These are phyloP conservation scores for Podilymbus podiceps DNA, from an alignment of 2,113 vertebrate genomes.

Conservation along the genomic window DNA sequence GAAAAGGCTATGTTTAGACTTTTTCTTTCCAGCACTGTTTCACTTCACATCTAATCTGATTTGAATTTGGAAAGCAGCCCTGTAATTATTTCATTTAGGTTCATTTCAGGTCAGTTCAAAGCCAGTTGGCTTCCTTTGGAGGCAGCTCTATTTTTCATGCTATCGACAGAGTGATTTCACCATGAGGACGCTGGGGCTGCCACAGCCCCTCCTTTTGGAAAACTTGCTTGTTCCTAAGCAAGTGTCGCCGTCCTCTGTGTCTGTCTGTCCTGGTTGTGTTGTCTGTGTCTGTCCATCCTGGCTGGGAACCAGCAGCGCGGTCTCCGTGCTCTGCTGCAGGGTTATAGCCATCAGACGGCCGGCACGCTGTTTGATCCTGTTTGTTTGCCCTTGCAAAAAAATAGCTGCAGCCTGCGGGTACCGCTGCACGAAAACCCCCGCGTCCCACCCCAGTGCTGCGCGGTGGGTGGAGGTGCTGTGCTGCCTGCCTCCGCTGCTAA, in stretches of 20 bases:
- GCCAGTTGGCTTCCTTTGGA: conserved; percentile 35
- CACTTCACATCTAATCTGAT: conserved; percentile 74
- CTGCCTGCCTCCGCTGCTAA: background rate
- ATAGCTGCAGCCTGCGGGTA: background rate
- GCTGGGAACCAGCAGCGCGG: background rate
- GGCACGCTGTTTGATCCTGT: background rate
- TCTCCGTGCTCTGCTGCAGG: background rate
- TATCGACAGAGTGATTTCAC: background rate
- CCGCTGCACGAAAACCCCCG: rapidly evolving
- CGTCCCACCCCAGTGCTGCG: rapidly evolving
- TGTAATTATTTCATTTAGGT: conserved; percentile 71
- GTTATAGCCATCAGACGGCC: background rate
- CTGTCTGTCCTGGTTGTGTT: background rate
- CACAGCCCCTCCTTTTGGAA: background rate
- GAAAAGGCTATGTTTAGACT: conserved; percentile 62
- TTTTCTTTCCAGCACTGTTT: conserved; percentile 68
- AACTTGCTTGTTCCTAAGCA: background rate
- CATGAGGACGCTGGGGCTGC: background rate
- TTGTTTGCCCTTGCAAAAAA: background rate
- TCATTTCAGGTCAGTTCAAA: conserved; percentile 43
- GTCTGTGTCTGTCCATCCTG: background rate
- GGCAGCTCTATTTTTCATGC: conserved; percentile 29
- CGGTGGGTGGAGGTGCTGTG: background rate
- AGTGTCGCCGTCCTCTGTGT: background rate
- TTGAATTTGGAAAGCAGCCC: conserved; percentile 68